phyloP scores from a whole-genome alignment of 2,888 invertebrate species.

The Dryadula phaetusa region DNA sequence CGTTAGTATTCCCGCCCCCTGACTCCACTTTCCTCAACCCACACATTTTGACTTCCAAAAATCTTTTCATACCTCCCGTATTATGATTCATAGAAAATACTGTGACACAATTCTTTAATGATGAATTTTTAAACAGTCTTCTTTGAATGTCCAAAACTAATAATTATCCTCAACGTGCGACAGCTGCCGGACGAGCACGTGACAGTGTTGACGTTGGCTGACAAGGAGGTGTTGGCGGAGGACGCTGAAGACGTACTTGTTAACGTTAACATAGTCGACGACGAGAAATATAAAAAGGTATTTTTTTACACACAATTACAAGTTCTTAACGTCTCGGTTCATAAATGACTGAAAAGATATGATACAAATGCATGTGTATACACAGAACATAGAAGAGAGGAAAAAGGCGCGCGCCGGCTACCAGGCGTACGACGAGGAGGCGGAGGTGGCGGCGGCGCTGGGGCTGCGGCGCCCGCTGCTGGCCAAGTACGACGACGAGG shows the following conservation, averaged over 20 bases:
- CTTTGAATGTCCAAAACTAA: too few relatives aligned
- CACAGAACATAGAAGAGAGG: constrained; percentile 91
- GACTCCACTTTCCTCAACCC: too few relatives aligned
- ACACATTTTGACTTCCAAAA: too few relatives aligned
- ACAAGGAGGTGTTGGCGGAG: constrained; percentile 94
- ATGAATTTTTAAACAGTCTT: too few relatives aligned
- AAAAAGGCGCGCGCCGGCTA: constrained; percentile 93
- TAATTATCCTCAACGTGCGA: too few relatives aligned
- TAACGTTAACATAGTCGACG: constrained; percentile 95
- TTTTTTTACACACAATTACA: neutral
- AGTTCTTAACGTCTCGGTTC: too few relatives aligned
- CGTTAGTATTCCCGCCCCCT: constrained; percentile 55
- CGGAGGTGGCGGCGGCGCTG: constrained; percentile 88
- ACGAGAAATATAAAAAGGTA: constrained; percentile 92
- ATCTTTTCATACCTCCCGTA: too few relatives aligned
- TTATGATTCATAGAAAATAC: too few relatives aligned
- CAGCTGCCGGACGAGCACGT: constrained; percentile 90
- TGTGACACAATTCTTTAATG: too few relatives aligned
- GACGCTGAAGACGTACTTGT: constrained; percentile 94
- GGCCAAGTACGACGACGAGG: constrained; percentile 97
- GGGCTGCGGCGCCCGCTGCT: constrained; percentile 88
- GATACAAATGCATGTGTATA: too few relatives aligned
- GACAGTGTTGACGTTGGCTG: constrained; percentile 96
- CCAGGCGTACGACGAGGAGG: constrained; percentile 93
- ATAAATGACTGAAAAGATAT: too few relatives aligned